Base-by-base conservation (phyloP, 1,140 invertebrate species). In the Linepithema humile region DNA sequence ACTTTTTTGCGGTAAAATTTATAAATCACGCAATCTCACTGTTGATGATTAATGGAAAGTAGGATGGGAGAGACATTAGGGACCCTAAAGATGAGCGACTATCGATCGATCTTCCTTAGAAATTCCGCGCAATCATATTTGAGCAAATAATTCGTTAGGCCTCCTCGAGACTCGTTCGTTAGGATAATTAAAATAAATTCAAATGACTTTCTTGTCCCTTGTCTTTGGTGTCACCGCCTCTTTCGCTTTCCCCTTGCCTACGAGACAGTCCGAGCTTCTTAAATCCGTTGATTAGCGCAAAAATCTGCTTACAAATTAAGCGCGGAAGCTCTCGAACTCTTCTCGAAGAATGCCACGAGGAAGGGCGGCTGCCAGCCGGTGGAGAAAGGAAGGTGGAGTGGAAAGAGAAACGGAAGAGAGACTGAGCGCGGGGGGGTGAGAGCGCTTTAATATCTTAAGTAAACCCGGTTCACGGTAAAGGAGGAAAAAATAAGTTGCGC, bases 291-390 rank as follows among this genome's bases (percentile, higher is more conserved):
- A 94, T 94, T 94, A 94, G 93, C 92, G 92, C 92, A 94, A 94
- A 94, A 94, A 94, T 94, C 92, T 92, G 92, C 91, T 94, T 94
- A 94, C 93, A 94, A 94, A 94, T 94, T 94, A 94, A 94, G 93
- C 94, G 90, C 86, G 90, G 89, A 92, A 91, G 59, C 82, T 53
- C 23, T 55, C 87, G 32, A 84, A 88, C 70, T 82, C 87, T 69
- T 84, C 15, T 10, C 38, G 35, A 77, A 57, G 87, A 23, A 62
- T 60, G 35, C 48, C 48, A 0, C 35, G 59, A 32, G 9, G 45
- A 50, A 80, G 62, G 48, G 32, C 67, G 60, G 45, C 57, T 77
- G 55, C 57, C 55, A 55, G 5, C 20, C 53, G 59, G 6, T 23
- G 50, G 57, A 75, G 57, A 26, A 15, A 65, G 50, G 65, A 64